Evolutionary conservation across 35 echinoderm and acorn worm genomes (phyloP).

Genomic region (Acanthaster planci): DNA sequence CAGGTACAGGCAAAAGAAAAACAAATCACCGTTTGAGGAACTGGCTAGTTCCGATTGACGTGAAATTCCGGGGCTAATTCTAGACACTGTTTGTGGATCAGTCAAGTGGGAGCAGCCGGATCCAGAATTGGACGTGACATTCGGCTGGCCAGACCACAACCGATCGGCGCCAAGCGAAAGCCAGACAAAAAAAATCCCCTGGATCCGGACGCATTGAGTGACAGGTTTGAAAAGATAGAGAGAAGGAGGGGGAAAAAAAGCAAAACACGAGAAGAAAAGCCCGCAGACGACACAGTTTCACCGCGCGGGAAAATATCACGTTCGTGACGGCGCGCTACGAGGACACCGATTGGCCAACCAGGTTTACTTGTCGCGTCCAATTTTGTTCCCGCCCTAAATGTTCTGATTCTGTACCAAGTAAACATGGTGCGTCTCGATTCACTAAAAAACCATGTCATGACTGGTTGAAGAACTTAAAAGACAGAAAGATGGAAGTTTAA

Average conservation of each 20-base stretch:
- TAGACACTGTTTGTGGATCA: slow-evolving; percentile 11
- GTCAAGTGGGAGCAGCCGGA: background rate
- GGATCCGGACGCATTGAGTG: too few species aligned
- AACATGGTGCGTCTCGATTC: background rate
- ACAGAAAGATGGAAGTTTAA: too few species aligned
- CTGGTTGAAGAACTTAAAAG: too few species aligned
- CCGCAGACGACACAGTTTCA: background rate
- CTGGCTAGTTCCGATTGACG: background rate
- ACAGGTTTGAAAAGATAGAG: too few species aligned
- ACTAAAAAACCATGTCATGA: too few species aligned
- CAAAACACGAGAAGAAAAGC: too few species aligned
- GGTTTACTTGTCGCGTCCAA: slow-evolving; percentile 13
- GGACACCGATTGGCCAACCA: background rate
- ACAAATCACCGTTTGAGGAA: too few species aligned
- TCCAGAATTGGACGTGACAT: slow-evolving; percentile 17
- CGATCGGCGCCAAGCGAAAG: slow-evolving; percentile 4
- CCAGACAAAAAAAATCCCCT: background rate
- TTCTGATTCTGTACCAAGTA: background rate
- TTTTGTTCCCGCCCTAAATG: background rate
- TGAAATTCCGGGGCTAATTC: background rate
- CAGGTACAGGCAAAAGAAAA: too few species aligned
- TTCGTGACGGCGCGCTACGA: background rate
- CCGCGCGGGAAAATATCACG: slow-evolving; percentile 6
- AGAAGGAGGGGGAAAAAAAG: too few species aligned
- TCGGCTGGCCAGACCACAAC: background rate